Evolutionary conservation across 2,797 vertebrate species (phyloP), one percentile per base, ranked within the genome.

Genomic region (Brachyalestes nurse): DNA sequence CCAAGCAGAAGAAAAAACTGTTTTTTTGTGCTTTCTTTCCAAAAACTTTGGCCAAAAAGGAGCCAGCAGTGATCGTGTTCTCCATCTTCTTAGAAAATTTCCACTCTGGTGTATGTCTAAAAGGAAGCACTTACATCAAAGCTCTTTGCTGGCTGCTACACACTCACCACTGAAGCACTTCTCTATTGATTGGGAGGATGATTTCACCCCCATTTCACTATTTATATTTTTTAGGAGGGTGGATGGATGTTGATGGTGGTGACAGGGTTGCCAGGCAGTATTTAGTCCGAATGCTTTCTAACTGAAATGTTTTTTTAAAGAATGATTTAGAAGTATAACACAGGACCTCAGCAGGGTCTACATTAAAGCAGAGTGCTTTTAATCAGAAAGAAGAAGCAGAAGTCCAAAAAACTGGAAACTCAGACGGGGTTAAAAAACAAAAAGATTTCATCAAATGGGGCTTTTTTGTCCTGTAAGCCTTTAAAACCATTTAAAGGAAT

Each of bases 111-210:
- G 42, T 42, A 42, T 9, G 57, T 9, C 21, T 12, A 21, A 23
- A 60, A 16, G 23, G 23, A 25, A 25, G 23, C 4, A 6, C 13
- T 61, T 14, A 14, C 4, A 12, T 28, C 60, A 61, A 61, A 61
- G 60, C 75, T 67, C 14, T 14, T 62, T 19, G 6, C 57, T 60
- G 78, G 67, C 80, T 57, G 16, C 40, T 6, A 25, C 78, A 51
- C 64, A 47, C 53, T 28, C 53, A 49, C 10, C 5, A 45, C 45
- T 34, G 47, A n/a, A 77, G 21, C 51, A 78, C 53, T 71, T 38
- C 38, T 28, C 57, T 60, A 70, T 78, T 78, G 23, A 60, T 60
- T 57, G n/a, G 42, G 58, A 64, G 1, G 28, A 55, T 55, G 6
- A 25, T 40, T 73, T 25, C 25, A 25, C 47, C 47, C 47, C 47